Base-by-base conservation (phyloP, 2,113 vertebrate genomes). In the Sisor rabdophorus region DNA sequence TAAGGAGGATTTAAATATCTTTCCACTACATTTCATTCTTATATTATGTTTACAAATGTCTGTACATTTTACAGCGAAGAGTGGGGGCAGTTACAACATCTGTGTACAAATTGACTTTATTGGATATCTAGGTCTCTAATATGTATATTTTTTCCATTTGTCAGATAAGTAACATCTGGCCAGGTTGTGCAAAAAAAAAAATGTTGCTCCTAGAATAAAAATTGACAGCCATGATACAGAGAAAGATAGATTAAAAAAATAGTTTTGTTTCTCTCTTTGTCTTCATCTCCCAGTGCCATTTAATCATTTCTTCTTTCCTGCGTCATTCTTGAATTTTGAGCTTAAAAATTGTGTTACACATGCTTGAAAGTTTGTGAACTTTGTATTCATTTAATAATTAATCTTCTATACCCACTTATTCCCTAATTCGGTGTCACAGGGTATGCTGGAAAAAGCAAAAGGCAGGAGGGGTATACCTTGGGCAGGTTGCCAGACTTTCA, bases 291-390 rank as follows among this genome's bases (percentile, higher is more conserved):
- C 36, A 26, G 32, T 44, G 32, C 30, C 32, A 72, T 24, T 63
- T 52, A 30, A 22, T 26, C 40, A 55, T 16, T 76, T 20, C 53
- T 44, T 26, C 13, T 11, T 54, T 11, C 5, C 36, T 64, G 32
- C 61, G 22, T 40, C 52, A 12, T 2, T 52, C 13, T n/a, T 70
- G 26, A 36, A 44, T n/a, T 26, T 47, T 50, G 68, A 64, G 47
- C 54, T 40, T 71, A 48, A 73, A 50, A 30, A 16, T 65, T 75
- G 58, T 58, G 69, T 44, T 44, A 10, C 40, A 44, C 40, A 10
- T 44, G 40, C 40, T 44, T 44, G 40, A 10, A 44, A 44, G 40
- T 44, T 44, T 44, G 40, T 44, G 40, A 44, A 44, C 40, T 44
- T 9, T 10, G 3, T 36, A 36, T 36, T 36, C 32, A 36, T 36